Evolutionary conservation across 2,888 invertebrate genomes (phyloP), one percentile per base, ranked within the genome.

Genomic region (Spisula solida): DNA sequence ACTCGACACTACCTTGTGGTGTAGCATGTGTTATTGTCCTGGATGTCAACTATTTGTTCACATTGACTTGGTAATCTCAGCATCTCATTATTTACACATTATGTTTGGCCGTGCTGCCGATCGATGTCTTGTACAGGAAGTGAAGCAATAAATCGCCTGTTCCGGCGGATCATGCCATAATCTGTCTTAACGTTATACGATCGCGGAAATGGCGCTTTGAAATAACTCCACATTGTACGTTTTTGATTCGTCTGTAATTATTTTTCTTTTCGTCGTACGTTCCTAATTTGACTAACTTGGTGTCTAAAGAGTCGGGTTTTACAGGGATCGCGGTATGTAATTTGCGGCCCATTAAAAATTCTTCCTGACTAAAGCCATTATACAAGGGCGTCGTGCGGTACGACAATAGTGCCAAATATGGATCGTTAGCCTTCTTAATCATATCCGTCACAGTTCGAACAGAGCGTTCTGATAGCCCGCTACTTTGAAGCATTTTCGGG

Each of bases 301-400:
- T 93, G 91, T 75, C n/a, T n/a, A n/a, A n/a, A n/a, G n/a, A n/a
- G n/a, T n/a, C n/a, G n/a, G n/a, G n/a, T n/a, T n/a, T n/a, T n/a
- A n/a, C n/a, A n/a, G n/a, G n/a, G n/a, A n/a, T n/a, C n/a, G n/a
- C n/a, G n/a, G n/a, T n/a, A n/a, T 94, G 85, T 51, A 95, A 87
- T 16, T 91, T 93, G 29, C 94, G 48, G 25, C 94, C 94, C 91
- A 94, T 93, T 12, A 94, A 92, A 16, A 95, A 88, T 88, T 95
- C 94, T 6, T 94, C 93, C 34, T 95, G 94, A n/a, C n/a, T n/a
- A n/a, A n/a, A n/a, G n/a, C n/a, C n/a, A n/a, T n/a, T n/a, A n/a
- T n/a, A n/a, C n/a, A n/a, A n/a, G n/a, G n/a, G n/a, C n/a, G n/a
- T n/a, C n/a, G n/a, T n/a, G n/a, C n/a, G n/a, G n/a, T n/a, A n/a